These are phyloP conservation scores for Aporrectodea caliginosa DNA, from an alignment of 1,140 invertebrate species.

Conservation along the genomic window DNA sequence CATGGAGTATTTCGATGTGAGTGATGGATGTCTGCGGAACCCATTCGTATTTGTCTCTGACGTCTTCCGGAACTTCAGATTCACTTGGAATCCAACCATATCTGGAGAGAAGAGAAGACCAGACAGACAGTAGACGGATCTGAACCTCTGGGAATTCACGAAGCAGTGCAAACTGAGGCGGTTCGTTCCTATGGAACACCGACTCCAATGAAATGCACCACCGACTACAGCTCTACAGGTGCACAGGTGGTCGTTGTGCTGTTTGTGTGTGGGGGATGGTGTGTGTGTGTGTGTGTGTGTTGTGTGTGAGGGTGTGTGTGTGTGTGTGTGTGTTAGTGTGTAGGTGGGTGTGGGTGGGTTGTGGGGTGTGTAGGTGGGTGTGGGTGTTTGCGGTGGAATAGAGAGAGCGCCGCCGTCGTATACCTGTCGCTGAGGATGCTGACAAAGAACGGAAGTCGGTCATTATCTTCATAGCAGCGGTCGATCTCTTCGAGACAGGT, in stretches of 20 bases:
- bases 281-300: too few relatives aligned
- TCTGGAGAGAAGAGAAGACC: neutral
- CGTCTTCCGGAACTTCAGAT: slow-evolving; percentile 41
- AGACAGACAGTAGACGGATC: neutral
- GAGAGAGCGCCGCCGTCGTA: neutral
- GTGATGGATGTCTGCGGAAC: slow-evolving; percentile 50
- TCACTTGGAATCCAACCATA: slow-evolving; percentile 49
- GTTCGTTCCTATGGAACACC: too few relatives aligned
- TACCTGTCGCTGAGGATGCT: slow-evolving; percentile 49
- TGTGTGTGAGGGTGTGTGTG: neutral
- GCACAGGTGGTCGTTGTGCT: too few relatives aligned
- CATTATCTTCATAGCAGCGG: slow-evolving; percentile 43
- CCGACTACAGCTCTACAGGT: too few relatives aligned
- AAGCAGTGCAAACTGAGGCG: neutral
- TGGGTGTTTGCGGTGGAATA: neutral
- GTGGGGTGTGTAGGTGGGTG: neutral
- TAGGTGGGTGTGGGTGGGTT: neutral
- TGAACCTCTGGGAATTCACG: neutral
- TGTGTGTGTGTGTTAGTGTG: too few relatives aligned
- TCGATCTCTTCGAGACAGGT: slow-evolving; percentile 53
- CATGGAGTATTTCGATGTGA: slow-evolving; percentile 54
- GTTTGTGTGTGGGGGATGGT: too few relatives aligned
- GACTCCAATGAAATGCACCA: too few relatives aligned
- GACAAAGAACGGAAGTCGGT: slow-evolving; percentile 50
- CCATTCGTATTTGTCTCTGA: slow-evolving; percentile 47